These are phyloP conservation scores for Solenodon paradoxus DNA, from an alignment of 2,113 vertebrate genomes.

Conservation along the genomic window DNA sequence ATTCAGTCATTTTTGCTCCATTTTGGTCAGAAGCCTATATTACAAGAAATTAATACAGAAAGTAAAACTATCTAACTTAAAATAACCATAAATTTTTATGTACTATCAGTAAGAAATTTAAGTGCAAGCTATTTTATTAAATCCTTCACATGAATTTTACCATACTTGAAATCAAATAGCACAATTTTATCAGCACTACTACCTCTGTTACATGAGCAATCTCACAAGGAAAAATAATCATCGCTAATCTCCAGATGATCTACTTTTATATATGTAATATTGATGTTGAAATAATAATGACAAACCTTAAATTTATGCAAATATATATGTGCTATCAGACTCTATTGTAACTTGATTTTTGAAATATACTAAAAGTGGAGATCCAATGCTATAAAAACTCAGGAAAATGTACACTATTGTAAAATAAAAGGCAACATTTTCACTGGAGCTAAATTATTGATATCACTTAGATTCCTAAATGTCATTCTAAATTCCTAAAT, in stretches of 20 bases:
- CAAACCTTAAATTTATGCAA: background rate
- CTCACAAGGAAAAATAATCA: background rate
- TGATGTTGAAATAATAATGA: background rate
- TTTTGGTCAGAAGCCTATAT: background rate
- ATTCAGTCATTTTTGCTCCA: background rate
- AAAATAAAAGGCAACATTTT: background rate
- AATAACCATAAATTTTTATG: background rate
- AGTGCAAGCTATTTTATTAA: background rate
- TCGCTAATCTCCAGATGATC: background rate
- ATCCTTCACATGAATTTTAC: background rate
- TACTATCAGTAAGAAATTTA: background rate
- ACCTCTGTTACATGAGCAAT: background rate
- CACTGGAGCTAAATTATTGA: background rate
- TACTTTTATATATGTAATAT: background rate
- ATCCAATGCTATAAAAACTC: background rate
- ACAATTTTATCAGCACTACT: background rate
- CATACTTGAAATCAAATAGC: background rate
- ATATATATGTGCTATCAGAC: background rate
- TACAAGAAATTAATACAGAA: background rate
- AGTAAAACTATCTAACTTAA: background rate
- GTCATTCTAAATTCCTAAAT: too few species aligned
- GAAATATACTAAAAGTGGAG: background rate
- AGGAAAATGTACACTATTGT: background rate
- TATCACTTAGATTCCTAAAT: too few species aligned
- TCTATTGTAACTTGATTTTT: background rate